Conservation (phyloP, 1,140 invertebrate genomes). For the Aphis gossypii region DNA sequence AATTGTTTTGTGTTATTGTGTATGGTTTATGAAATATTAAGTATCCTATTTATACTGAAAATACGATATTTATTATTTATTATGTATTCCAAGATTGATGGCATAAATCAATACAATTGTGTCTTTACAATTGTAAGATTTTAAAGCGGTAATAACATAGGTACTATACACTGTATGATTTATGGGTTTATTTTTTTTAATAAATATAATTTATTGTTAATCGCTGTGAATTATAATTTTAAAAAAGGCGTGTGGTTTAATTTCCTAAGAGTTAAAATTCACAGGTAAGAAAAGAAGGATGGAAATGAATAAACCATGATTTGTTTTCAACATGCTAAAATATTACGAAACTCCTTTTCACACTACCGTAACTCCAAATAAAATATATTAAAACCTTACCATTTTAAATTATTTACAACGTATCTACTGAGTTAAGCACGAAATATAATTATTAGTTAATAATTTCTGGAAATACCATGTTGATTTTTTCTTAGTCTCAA, state of each 20-base stretch:
- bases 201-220: conserved; percentile 9
- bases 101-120: background rate
- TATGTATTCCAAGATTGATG: background rate
- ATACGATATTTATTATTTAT: conserved; percentile 19
- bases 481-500: background rate
- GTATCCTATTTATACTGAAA: background rate
- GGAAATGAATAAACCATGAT: conserved; percentile 13
- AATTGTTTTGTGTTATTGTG: background rate
- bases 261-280: background rate
- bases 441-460: background rate
- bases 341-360: background rate
- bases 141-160: too few relatives aligned
- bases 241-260: background rate
- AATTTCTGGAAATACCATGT: background rate
- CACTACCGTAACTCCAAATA: background rate
- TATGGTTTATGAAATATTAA: background rate
- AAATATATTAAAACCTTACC: background rate
- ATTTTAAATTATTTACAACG: background rate
- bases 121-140: background rate
- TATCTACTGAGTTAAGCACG: background rate
- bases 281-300: background rate
- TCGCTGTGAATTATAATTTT: background rate
- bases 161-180: background rate
- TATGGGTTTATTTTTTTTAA: background rate
- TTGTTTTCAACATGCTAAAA: background rate